phyloP scores from a whole-genome alignment of 2,113 vertebrate species.

The Lepidothrix coronata region DNA sequence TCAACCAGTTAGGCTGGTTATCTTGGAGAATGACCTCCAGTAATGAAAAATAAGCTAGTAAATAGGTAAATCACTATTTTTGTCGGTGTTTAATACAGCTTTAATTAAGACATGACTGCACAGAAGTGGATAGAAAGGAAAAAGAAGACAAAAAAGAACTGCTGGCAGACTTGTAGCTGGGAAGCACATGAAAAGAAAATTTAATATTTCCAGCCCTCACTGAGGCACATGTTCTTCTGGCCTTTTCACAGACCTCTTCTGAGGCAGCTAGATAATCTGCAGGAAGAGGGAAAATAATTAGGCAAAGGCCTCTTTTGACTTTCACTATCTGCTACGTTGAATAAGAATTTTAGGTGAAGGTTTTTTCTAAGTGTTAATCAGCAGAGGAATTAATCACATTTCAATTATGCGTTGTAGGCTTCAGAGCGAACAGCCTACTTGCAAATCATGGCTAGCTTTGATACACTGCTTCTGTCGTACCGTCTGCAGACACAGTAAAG shows the following conservation, averaged over 20 bases:
- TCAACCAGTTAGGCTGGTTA: neutral
- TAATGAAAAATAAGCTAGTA: neutral
- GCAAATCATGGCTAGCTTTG: neutral
- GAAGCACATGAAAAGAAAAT: constrained; percentile 45
- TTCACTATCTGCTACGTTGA: neutral
- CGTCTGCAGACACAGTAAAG: neutral
- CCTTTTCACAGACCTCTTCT: constrained; percentile 36
- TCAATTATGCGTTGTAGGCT: constrained; percentile 44
- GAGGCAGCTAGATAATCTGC: constrained; percentile 36
- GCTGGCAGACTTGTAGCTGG: neutral
- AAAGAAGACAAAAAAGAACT: neutral
- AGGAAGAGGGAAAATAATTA: constrained; percentile 50
- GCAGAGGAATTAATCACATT: constrained; percentile 48
- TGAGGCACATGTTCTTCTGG: constrained; percentile 6
- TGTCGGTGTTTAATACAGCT: neutral
- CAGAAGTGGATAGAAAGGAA: neutral
- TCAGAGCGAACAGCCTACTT: neutral
- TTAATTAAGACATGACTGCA: neutral
- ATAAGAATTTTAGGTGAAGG: constrained; percentile 32
- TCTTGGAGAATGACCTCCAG: neutral
- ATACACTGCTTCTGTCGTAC: neutral
- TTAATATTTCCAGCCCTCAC: neutral
- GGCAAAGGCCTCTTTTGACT: constrained; percentile 17
- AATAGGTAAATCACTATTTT: neutral
- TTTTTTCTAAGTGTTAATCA: constrained; percentile 22